These are phyloP conservation scores for Fratercula arctica DNA, from an alignment of 2,797 vertebrate species.

Conservation along the genomic window DNA sequence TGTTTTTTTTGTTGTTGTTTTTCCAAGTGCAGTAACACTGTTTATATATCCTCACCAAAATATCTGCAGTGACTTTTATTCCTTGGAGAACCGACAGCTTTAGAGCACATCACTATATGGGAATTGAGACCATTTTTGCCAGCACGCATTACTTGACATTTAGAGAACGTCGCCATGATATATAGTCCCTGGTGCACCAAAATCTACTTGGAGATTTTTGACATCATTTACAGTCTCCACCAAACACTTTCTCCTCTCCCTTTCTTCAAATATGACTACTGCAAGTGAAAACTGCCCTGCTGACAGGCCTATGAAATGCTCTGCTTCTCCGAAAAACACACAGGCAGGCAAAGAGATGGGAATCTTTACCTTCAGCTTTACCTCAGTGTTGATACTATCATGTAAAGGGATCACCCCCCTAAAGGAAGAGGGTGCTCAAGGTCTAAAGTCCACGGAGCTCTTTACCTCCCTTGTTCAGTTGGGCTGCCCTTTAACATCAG, in stretches of 20 bases:
- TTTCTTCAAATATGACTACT: background rate
- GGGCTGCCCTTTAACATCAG: background rate
- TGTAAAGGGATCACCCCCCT: background rate
- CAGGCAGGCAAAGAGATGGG: background rate
- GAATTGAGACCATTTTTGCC: slow-evolving; percentile 30
- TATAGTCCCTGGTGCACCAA: background rate
- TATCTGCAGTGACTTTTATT: background rate
- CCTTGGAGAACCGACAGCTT: background rate
- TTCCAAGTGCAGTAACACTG: background rate
- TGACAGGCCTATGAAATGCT: background rate
- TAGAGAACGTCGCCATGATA: background rate
- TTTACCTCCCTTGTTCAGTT: background rate
- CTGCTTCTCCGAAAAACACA: background rate
- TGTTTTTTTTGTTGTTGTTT: background rate
- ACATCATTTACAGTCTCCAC: background rate
- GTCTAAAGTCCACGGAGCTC: background rate
- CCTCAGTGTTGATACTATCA: background rate
- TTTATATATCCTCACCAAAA: background rate
- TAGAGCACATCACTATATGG: background rate
- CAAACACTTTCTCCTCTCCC: background rate
- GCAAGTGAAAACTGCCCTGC: background rate
- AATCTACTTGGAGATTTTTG: background rate
- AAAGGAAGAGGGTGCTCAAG: background rate
- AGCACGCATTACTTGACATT: background rate
- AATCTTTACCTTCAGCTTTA: background rate